A percentile compares a stretch with the other conserved stretches of the same genome.
Evolutionary conservation across 2,888 invertebrate genomes (phyloP).

Genomic region (Agrochola circellaris): DNA sequence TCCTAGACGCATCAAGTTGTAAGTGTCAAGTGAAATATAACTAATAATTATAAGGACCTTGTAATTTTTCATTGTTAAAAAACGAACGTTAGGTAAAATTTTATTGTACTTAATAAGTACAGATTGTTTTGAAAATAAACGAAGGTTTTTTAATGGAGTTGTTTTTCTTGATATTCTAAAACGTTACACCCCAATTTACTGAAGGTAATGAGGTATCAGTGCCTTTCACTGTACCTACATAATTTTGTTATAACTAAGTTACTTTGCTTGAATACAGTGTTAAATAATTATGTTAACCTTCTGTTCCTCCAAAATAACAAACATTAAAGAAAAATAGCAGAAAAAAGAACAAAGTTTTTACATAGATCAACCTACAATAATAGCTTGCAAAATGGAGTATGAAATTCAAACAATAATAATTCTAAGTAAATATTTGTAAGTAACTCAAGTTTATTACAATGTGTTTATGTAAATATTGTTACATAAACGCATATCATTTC

Average conservation of each 20-base stretch:
- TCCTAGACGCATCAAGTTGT: conserved; percentile 61
- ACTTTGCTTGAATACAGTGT: background rate
- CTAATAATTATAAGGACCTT: conserved; percentile 68
- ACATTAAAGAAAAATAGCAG: background rate
- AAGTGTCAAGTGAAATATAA: conserved; percentile 68
- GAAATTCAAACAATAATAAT: conserved; percentile 38
- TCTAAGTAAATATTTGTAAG: conserved; percentile 40
- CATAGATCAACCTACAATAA: background rate
- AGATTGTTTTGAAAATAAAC: conserved; percentile 86
- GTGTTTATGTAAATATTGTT: conserved; percentile 50
- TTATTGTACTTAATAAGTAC: conserved; percentile 84
- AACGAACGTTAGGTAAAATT: conserved; percentile 80
- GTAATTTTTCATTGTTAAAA: conserved; percentile 84
- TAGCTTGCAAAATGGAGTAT: background rate
- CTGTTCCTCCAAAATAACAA: background rate
- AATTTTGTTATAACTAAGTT: background rate
- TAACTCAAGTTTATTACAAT: conserved; percentile 48
- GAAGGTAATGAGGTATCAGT: background rate
- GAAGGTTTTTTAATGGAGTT: conserved; percentile 70
- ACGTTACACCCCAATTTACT: background rate
- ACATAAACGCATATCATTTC: conserved; percentile 32
- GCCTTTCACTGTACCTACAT: background rate
- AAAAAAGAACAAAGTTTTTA: background rate
- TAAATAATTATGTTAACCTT: too few relatives aligned
- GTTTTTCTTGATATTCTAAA: conserved; percentile 37